Evolutionary conservation across 2,888 invertebrate genomes (phyloP).

Genomic region (Ceraclea dissimilis): DNA sequence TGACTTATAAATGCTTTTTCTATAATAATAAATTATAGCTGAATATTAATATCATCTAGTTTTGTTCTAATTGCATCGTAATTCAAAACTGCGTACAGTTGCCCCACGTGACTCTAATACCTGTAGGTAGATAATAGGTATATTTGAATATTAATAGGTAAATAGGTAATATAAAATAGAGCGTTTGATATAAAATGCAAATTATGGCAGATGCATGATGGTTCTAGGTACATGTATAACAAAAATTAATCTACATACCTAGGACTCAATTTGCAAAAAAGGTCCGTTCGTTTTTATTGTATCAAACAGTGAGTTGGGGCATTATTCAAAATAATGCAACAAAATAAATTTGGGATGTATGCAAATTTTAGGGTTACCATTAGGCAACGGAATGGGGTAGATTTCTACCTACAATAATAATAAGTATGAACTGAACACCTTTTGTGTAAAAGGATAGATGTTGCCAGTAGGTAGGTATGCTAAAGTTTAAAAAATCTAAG

Average conservation of each 20-base stretch:
- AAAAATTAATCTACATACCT: constrained; percentile 23
- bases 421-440: background rate
- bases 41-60: too few relatives aligned
- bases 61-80: too few relatives aligned
- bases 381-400: background rate
- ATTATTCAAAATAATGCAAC: constrained; percentile 14
- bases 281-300: constrained; percentile 20
- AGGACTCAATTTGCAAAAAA: constrained; percentile 23
- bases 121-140: too few relatives aligned
- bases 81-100: too few relatives aligned
- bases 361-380: constrained; percentile 20
- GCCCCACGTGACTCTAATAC: too few relatives aligned
- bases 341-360: constrained; percentile 19
- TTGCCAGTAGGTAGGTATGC: too few relatives aligned
- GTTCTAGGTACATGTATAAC: too few relatives aligned
- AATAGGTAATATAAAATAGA: background rate
- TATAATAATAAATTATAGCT: too few relatives aligned
- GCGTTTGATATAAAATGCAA: background rate
- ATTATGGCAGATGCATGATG: constrained; percentile 21
- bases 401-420: background rate
- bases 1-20: too few relatives aligned
- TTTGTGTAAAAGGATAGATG: background rate
- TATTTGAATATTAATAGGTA: too few relatives aligned
- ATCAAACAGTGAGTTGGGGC: constrained; percentile 16
- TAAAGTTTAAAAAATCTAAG: too few relatives aligned